Conservation (phyloP, 2,113 vertebrate species). For the Takifugu bimaculatus region DNA sequence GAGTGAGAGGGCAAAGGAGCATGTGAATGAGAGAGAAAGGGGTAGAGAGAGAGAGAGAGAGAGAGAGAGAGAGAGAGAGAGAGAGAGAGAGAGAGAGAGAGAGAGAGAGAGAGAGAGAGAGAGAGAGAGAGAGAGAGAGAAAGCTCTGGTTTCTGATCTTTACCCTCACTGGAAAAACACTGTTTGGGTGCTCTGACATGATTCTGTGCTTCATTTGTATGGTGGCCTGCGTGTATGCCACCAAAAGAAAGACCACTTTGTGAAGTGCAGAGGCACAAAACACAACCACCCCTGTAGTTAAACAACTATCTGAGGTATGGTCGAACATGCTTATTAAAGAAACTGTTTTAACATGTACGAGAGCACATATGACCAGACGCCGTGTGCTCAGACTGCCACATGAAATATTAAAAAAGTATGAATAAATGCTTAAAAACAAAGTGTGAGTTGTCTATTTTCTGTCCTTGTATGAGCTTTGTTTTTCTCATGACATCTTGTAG, state of each 20-base stretch:
- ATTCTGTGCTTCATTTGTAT: conserved; percentile 36
- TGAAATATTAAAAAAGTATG: conserved; percentile 4
- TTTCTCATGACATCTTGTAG: conserved; percentile 36
- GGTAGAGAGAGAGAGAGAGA: conserved; percentile 18
- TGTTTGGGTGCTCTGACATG: conserved; percentile 52
- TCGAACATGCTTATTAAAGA: neutral
- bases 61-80: conserved; percentile 4
- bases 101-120: conserved; percentile 20
- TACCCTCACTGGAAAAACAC: conserved; percentile 49
- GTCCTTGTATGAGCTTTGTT: conserved; percentile 29
- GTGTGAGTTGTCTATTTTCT: conserved; percentile 32
- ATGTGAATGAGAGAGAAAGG: conserved; percentile 50
- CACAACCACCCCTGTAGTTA: neutral
- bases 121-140: neutral
- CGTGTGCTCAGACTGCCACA: neutral
- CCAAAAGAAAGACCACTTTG: conserved; percentile 40
- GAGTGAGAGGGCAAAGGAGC: conserved; percentile 40
- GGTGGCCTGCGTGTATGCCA: conserved; percentile 12
- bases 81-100: conserved; percentile 14
- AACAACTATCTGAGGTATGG: neutral
- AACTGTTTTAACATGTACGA: neutral
- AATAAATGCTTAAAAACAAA: neutral
- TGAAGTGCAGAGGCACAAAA: conserved; percentile 19
- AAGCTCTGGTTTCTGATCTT: conserved; percentile 39
- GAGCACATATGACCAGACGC: neutral